Conservation (phyloP, 2,797 vertebrate genomes). For the Amazona finschi region DNA sequence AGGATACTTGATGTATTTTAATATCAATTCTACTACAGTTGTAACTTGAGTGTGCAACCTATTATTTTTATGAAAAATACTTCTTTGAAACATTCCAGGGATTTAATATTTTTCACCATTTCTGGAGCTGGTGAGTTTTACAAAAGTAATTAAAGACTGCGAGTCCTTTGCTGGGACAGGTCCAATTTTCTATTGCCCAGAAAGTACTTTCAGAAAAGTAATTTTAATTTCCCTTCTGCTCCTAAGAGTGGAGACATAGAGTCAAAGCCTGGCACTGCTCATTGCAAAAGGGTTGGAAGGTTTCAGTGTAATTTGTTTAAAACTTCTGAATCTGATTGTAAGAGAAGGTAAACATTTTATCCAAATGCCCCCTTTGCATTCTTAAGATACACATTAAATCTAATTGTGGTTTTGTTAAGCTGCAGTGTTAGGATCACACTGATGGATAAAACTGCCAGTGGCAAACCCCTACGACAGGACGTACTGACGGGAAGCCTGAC, state of each 20-base stretch:
- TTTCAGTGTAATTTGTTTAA: neutral
- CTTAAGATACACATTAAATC: neutral
- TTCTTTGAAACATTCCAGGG: neutral
- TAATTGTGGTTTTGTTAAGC: neutral
- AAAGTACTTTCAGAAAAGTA: neutral
- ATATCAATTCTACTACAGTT: neutral
- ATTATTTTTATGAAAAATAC: neutral
- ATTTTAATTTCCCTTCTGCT: neutral
- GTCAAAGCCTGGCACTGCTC: neutral
- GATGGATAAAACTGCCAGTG: neutral
- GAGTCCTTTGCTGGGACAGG: rapidly evolving
- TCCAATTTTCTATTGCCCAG: neutral
- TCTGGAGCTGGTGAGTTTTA: neutral
- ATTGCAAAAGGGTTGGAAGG: neutral
- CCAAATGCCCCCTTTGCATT: neutral
- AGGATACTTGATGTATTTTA: neutral
- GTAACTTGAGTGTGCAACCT: rapidly evolving
- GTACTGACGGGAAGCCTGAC: neutral
- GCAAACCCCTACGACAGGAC: neutral
- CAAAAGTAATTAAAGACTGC: neutral
- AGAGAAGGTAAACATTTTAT: neutral
- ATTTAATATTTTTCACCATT: neutral
- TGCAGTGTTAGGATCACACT: neutral
- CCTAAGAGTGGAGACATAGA: neutral
- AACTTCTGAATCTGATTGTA: neutral